phyloP scores from a whole-genome alignment of 2,797 vertebrate genomes.

The Brachymystax lenok region DNA sequence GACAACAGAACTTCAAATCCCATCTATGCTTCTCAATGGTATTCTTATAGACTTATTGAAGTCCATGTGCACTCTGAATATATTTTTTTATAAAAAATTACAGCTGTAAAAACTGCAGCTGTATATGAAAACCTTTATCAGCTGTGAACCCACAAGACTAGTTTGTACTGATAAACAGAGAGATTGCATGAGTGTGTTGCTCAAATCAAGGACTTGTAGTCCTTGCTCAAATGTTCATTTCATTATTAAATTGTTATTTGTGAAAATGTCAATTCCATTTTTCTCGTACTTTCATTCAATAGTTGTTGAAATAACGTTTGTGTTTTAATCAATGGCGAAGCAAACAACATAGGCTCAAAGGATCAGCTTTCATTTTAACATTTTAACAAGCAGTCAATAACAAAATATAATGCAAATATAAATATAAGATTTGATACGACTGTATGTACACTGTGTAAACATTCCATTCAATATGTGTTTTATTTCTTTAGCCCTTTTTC shows the following conservation, averaged over 20 bases:
- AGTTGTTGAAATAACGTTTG: neutral
- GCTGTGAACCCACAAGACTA: neutral
- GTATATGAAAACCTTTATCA: slow-evolving; percentile 1
- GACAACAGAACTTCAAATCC: slow-evolving; percentile 28
- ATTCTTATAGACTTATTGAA: slow-evolving; percentile 3
- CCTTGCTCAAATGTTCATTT: neutral
- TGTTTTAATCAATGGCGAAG: neutral
- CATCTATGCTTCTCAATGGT: slow-evolving; percentile 6
- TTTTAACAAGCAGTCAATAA: neutral
- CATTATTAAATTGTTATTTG: neutral
- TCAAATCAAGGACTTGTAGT: neutral
- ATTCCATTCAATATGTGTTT: neutral
- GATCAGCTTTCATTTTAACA: too few species aligned
- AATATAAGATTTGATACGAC: neutral
- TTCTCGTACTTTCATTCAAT: neutral
- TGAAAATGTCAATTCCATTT: neutral
- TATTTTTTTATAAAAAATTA: neutral
- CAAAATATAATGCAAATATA: too few species aligned
- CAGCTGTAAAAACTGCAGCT: neutral
- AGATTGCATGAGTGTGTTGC: neutral
- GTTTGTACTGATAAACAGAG: slow-evolving; percentile 8
- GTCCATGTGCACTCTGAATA: neutral
- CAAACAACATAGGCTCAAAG: neutral
- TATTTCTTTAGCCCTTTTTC: too few species aligned
- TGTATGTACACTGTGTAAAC: neutral